These are phyloP conservation scores for Eremobia ochroleuca DNA, from an alignment of 2,888 invertebrate species.

Conservation along the genomic window DNA sequence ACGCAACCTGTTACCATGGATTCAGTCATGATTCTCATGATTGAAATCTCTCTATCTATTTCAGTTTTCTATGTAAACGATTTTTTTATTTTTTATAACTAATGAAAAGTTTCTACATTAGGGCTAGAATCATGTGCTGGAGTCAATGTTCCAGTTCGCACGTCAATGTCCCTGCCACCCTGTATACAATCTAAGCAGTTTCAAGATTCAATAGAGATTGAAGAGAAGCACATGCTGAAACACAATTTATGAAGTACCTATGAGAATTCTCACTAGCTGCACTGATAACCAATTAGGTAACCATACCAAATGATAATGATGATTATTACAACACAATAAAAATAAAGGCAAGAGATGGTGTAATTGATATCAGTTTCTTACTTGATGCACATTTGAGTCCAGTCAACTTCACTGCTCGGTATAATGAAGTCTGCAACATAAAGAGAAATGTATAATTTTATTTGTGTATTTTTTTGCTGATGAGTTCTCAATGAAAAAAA, in stretches of 20 bases:
- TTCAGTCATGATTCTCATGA: too few species aligned
- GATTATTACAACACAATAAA: neutral
- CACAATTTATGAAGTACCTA: neutral
- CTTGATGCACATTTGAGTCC: slow-evolving; percentile 85
- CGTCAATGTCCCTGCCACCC: too few species aligned
- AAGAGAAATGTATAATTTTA: slow-evolving; percentile 3
- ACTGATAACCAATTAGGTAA: neutral
- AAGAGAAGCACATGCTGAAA: neutral
- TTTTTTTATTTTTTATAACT: too few species aligned
- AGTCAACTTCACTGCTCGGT: slow-evolving; percentile 81
- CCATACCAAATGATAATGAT: neutral
- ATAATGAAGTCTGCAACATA: slow-evolving; percentile 80
- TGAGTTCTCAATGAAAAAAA: neutral
- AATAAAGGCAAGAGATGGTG: neutral
- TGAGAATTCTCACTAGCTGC: slow-evolving; percentile 4
- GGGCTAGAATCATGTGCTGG: too few species aligned
- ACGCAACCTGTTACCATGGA: too few species aligned
- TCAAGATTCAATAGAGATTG: neutral
- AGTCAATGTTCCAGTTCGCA: too few species aligned
- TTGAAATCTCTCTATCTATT: too few species aligned
- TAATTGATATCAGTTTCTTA: slow-evolving; percentile 72
- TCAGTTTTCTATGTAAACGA: too few species aligned
- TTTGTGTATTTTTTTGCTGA: neutral
- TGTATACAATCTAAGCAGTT: neutral
- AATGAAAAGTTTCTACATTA: too few species aligned